A percentile compares a stretch with the other conserved stretches of the same genome.
These are phyloP conservation scores for Pelmatolapia mariae DNA, from an alignment of 2,113 vertebrate species.

Conservation along the genomic window DNA sequence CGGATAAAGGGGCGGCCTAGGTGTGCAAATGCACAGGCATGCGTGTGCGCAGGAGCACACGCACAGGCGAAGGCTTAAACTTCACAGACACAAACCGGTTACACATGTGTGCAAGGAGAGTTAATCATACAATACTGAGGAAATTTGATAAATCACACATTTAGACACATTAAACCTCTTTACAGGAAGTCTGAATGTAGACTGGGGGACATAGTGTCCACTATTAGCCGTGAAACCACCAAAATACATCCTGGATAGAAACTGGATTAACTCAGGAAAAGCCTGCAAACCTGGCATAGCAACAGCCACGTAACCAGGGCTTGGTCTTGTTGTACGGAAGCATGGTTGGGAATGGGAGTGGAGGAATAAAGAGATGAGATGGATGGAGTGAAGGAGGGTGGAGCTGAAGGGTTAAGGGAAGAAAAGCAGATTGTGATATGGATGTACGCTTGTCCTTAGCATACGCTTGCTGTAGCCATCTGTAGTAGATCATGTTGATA, in stretches of 20 bases:
- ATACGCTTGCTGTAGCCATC: not conserved
- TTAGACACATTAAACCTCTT: not conserved
- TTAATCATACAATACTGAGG: not conserved
- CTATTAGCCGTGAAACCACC: not conserved
- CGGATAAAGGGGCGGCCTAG: slow-evolving; percentile 53
- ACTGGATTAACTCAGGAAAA: slow-evolving; percentile 3
- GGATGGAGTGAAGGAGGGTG: slow-evolving; percentile 10
- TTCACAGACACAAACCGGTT: slow-evolving; percentile 11
- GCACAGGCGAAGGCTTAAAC: slow-evolving; percentile 21
- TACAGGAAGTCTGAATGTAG: not conserved
- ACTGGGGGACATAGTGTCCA: not conserved
- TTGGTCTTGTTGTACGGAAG: slow-evolving; percentile 25
- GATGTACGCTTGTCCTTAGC: not conserved
- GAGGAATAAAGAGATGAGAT: slow-evolving; percentile 25
- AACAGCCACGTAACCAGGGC: slow-evolving; percentile 48
- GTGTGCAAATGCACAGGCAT: slow-evolving; percentile 56
- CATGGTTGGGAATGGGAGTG: slow-evolving; percentile 13
- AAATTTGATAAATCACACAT: not conserved
- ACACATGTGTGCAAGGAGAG: not conserved
- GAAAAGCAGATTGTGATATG: not conserved
- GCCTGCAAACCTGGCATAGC: slow-evolving; percentile 36
- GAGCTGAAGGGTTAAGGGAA: not conserved
- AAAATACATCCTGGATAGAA: not conserved
- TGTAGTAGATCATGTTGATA: not conserved
- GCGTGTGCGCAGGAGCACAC: not conserved